phyloP scores from a whole-genome alignment of 2,888 invertebrate species.

The Anarsia innoxiella region DNA sequence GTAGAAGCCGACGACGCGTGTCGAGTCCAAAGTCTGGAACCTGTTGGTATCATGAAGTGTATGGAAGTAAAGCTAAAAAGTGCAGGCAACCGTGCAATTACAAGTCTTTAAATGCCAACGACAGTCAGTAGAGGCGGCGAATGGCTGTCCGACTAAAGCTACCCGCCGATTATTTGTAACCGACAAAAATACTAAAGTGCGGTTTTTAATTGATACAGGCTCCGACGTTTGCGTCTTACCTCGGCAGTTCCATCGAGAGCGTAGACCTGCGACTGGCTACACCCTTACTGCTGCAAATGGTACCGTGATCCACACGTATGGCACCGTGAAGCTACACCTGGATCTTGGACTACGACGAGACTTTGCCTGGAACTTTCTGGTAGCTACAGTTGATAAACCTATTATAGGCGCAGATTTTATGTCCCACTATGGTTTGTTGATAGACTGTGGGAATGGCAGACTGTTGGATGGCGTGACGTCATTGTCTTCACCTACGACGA shows the following conservation, averaged over 20 bases:
- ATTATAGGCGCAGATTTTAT: slow-evolving; percentile 36
- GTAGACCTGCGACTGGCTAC: not conserved
- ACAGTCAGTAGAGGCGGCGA: slow-evolving; percentile 3
- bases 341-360: slow-evolving; percentile 2
- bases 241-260: not conserved
- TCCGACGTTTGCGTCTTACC: not conserved
- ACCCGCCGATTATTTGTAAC: slow-evolving; percentile 7
- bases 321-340: not conserved
- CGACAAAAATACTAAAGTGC: slow-evolving; percentile 13
- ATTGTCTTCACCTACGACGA: slow-evolving; percentile 4
- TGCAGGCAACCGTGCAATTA: not conserved
- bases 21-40: not conserved
- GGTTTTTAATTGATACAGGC: slow-evolving; percentile 6
- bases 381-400: slow-evolving; percentile 19
- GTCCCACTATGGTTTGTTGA: slow-evolving; percentile 24
- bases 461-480: slow-evolving; percentile 18
- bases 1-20: not conserved
- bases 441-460: slow-evolving; percentile 23
- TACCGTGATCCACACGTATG: not conserved
- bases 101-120: not conserved
- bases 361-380: slow-evolving; percentile 26
- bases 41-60: slow-evolving; percentile 1
- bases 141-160: not conserved
- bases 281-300: not conserved
- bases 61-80: not conserved